Evolutionary conservation across 2,113 vertebrate genomes (phyloP).

Genomic region (human): GRCh38 chr11:116488001-116488500

Average conservation of each 20-base stretch:
- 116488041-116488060: background rate
- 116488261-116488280: background rate
- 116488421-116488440: background rate
- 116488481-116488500: background rate
- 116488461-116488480: background rate
- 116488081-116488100: background rate
- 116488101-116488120: background rate
- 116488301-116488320: background rate
- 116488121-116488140: background rate
- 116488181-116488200: background rate
- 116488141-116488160: fast-evolving
- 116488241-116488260: background rate
- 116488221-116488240: background rate
- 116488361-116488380: background rate
- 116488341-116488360: background rate
- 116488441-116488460: background rate
- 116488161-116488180: background rate
- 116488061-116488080: background rate
- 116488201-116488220: background rate
- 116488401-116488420: background rate
- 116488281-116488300: background rate
- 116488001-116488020: background rate
- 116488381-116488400: background rate
- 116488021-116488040: background rate
- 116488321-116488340: background rate